Evolutionary conservation across 2,113 vertebrate genomes (phyloP), one percentile per base, ranked within the genome.

Genomic region (Montifringilla adamsi): DNA sequence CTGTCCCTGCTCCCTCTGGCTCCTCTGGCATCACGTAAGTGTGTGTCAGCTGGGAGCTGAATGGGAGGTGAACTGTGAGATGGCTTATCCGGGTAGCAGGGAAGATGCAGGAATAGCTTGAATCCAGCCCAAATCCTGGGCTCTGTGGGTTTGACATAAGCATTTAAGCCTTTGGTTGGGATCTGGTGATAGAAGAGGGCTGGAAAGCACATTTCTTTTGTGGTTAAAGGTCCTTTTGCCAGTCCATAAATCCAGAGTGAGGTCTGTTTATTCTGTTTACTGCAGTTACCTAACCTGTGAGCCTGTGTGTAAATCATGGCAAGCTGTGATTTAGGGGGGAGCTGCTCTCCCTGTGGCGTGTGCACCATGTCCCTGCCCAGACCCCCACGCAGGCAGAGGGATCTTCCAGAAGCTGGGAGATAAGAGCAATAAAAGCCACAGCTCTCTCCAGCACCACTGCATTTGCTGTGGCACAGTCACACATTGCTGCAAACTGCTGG

Each of bases 261-360:
- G 81, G 94, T 95, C 95, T 96, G 97, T 97, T 97, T 97, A 96
- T 97, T 97, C 97, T 98, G 97, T 98, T 98, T 98, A 98, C 97
- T 96, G 95, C 94, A 97, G 97, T 98, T 98, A 97, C 97, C 84
- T 96, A 97, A 96, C 95, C 96, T 50, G 62, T 93, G 94, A 95
- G 96, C 95, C 95, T 95, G 74, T 9, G 26, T 55, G 95, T 98
- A 98, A 98, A 98, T 98, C 97, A 97, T 6, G 76, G 88, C 41
- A 27, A 73, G 86, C 55, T 3, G 24, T 97, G 97, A 98, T 98
- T 98, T 97, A 97, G 93, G 52, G 94, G 62, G 89, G 81, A 94
- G 86, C 78, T 69, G 81, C 75, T 88, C 94, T 87, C 79, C 82
- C 78, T 47, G 24, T 52, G 93, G 92, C 55, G 53, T 95, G 90